Conservation (phyloP, 2,797 vertebrate genomes). For the Triplophysa bombifrons region DNA sequence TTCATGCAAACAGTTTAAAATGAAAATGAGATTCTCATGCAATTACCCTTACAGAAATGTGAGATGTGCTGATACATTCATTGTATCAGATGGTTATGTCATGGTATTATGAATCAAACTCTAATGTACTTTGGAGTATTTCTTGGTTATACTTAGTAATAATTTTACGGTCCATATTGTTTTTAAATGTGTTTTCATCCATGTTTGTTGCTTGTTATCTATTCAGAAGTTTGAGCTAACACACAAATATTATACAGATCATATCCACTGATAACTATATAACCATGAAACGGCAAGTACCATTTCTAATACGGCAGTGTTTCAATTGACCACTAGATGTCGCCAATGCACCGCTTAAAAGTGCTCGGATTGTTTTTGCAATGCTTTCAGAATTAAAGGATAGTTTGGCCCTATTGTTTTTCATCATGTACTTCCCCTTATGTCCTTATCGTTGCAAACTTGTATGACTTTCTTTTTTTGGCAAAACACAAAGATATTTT, state of each 20-base stretch:
- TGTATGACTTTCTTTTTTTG: too few species aligned
- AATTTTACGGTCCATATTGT: not conserved
- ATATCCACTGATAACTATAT: too few species aligned
- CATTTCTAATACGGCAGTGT: not conserved
- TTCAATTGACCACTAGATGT: constrained; percentile 11
- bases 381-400: too few species aligned
- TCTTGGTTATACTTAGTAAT: too few species aligned
- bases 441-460: too few species aligned
- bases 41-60: too few species aligned
- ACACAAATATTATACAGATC: not conserved
- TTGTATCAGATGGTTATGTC: not conserved
- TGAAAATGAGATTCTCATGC: too few species aligned
- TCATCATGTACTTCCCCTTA: too few species aligned
- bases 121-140: not conserved
- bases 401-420: too few species aligned
- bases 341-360: not conserved
- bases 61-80: not conserved
- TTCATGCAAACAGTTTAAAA: not conserved
- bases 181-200: not conserved
- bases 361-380: not conserved
- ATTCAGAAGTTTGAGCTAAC: not conserved
- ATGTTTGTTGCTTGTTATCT: not conserved
- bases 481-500: too few species aligned
- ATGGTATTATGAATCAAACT: not conserved
- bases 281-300: not conserved